A percentile compares a stretch with the other conserved stretches of the same genome.
Conservation (phyloP, 2,113 vertebrate genomes). For the Chitala chitala region DNA sequence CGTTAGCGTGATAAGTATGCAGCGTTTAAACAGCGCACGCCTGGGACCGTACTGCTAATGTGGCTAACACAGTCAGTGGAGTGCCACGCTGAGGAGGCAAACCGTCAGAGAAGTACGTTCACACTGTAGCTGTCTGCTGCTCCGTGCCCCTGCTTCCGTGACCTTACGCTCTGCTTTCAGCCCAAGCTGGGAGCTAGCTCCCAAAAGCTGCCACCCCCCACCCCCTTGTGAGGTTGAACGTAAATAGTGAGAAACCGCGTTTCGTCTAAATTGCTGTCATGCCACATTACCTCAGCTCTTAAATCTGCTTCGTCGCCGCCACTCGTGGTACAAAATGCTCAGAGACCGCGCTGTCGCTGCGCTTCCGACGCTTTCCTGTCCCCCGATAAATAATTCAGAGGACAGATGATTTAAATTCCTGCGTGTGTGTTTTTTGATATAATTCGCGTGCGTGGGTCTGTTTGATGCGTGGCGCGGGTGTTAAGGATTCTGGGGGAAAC, state of each 20-base stretch:
- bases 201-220: background rate
- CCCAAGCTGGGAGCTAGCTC: background rate
- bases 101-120: background rate
- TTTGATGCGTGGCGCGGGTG: slow-evolving; percentile 1
- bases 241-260: slow-evolving; percentile 54
- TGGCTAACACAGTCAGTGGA: background rate
- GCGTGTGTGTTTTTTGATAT: slow-evolving; percentile 33
- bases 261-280: slow-evolving; percentile 66
- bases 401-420: slow-evolving; percentile 36
- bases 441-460: slow-evolving; percentile 15
- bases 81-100: background rate
- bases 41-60: background rate
- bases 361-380: slow-evolving; percentile 58
- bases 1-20: background rate
- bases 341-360: slow-evolving; percentile 40
- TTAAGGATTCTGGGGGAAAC: slow-evolving; percentile 17
- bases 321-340: slow-evolving; percentile 49
- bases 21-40: too few relatives aligned
- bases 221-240: slow-evolving; percentile 43
- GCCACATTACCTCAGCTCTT: slow-evolving; percentile 58
- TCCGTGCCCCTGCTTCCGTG: background rate
- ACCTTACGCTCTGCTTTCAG: background rate
- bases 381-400: slow-evolving; percentile 62
- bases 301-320: slow-evolving; percentile 57
- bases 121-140: background rate